A percentile compares a stretch with the other conserved stretches of the same genome.
These are phyloP conservation scores for Antedon mediterranea DNA, from an alignment of 53 echinoderm and acorn worm genomes.

Conservation along the genomic window DNA sequence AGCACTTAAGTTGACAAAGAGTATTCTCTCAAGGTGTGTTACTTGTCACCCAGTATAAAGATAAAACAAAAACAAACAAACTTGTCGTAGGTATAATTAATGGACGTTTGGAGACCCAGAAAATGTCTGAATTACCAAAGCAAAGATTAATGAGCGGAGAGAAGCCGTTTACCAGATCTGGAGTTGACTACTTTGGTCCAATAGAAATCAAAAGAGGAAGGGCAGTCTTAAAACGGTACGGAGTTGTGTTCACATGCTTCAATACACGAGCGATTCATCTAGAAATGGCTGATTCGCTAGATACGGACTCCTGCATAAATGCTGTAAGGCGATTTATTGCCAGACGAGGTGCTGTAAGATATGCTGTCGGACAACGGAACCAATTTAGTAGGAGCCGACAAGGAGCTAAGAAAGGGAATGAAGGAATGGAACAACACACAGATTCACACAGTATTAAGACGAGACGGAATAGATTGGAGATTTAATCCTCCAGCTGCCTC, in stretches of 20 bases:
- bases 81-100: neutral
- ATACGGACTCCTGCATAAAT: neutral
- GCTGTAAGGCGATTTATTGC: neutral
- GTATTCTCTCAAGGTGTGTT: neutral
- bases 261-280: neutral
- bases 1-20: neutral
- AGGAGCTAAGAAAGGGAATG: slow-evolving; percentile 1
- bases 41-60: no score
- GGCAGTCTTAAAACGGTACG: neutral
- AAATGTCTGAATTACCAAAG: neutral
- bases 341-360: neutral
- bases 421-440: slow-evolving; percentile 1
- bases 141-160: neutral
- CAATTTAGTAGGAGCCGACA: slow-evolving; percentile 18
- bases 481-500: slow-evolving; percentile 20
- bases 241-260: neutral
- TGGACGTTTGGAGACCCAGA: neutral
- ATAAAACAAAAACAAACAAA: no score
- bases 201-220: neutral
- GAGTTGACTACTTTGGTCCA: neutral
- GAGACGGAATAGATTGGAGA: slow-evolving; percentile 8
- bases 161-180: neutral
- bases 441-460: slow-evolving; percentile 2
- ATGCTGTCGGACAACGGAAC: slow-evolving; percentile 11
- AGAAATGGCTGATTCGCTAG: neutral